These are phyloP conservation scores for Chamaetylas fuelleborni DNA, from an alignment of 2,113 vertebrate species.

Conservation along the genomic window DNA sequence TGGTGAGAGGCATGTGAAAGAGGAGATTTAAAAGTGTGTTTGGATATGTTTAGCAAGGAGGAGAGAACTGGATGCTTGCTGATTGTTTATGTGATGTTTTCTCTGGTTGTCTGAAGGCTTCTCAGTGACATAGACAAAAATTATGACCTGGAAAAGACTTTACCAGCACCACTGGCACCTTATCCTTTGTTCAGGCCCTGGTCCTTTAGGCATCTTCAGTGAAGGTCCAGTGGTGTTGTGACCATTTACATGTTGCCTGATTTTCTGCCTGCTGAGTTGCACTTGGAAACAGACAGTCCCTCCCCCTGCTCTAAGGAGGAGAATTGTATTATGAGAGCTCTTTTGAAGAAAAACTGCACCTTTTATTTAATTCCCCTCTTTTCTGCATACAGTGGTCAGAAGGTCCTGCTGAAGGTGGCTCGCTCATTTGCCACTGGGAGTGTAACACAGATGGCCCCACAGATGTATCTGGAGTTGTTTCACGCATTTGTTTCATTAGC, in stretches of 20 bases:
- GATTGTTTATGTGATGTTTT: background rate
- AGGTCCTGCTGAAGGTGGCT: background rate
- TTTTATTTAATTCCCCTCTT: background rate
- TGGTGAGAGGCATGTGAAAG: background rate
- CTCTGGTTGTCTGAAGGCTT: background rate
- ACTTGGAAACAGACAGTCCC: background rate
- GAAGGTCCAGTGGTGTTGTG: background rate
- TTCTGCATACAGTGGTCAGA: background rate
- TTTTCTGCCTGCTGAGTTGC: background rate
- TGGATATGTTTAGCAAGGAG: background rate
- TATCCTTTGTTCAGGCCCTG: background rate
- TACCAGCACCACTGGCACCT: background rate
- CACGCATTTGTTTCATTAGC: background rate
- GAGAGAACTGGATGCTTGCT: background rate
- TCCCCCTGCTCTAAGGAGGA: background rate
- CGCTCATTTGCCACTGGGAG: background rate
- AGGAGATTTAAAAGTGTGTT: background rate
- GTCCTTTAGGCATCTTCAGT: background rate
- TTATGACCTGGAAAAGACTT: background rate
- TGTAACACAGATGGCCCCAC: background rate
- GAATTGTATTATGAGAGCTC: background rate
- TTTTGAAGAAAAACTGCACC: background rate
- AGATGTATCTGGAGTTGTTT: background rate
- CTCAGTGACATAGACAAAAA: background rate
- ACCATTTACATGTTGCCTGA: background rate